Evolutionary conservation across 2,888 invertebrate genomes (phyloP).

Genomic region (Phyto melanocephala): DNA sequence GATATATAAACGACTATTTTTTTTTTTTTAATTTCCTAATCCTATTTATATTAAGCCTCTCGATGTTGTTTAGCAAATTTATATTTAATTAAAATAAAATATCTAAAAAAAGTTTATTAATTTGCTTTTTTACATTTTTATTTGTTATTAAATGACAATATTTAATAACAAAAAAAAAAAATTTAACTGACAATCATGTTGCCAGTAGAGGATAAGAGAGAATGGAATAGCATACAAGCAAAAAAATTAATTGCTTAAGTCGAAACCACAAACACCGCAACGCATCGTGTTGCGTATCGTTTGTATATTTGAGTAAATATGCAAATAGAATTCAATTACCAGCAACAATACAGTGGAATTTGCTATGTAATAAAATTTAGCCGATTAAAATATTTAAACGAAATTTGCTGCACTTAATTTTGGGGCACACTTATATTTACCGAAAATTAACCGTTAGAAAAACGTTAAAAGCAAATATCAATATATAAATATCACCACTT

Average conservation of each 20-base stretch:
- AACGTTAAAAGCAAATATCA: too few species aligned
- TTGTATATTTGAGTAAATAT: conserved; percentile 46
- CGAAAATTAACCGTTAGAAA: too few species aligned
- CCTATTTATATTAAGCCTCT: not conserved
- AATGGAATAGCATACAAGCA: not conserved
- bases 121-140: not conserved
- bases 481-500: too few species aligned
- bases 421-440: too few species aligned
- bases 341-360: conserved; percentile 36
- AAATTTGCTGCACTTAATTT: too few species aligned
- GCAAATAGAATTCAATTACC: conserved; percentile 58
- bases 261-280: conserved; percentile 51
- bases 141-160: conserved; percentile 30
- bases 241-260: conserved; percentile 1
- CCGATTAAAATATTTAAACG: too few species aligned
- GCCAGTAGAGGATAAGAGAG: not conserved
- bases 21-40: too few species aligned
- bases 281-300: conserved; percentile 47
- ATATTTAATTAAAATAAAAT: conserved; percentile 57
- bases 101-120: conserved; percentile 58
- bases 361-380: too few species aligned
- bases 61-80: conserved; percentile 28
- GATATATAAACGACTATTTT: too few species aligned
- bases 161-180: conserved; percentile 33
- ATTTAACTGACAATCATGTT: not conserved